Base-by-base conservation (phyloP, 2,888 invertebrate genomes). In the Latrodectus hesperus region DNA sequence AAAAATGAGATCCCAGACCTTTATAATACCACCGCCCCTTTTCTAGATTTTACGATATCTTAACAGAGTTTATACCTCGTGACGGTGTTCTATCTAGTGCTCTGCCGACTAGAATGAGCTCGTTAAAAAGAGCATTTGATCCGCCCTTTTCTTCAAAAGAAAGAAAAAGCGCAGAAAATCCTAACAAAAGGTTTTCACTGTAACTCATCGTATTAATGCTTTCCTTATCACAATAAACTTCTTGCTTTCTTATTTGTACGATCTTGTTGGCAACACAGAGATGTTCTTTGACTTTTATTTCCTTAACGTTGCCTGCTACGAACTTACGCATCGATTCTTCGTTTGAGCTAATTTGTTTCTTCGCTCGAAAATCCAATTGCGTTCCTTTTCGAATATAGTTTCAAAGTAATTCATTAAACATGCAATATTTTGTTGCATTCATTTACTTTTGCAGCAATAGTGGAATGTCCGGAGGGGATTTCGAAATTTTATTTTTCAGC, bases 271-370 rank as follows among this genome's bases (percentile, higher is more conserved):
- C 60, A 60, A 60, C 60, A 60, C 60, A 60, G n/a, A 60, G 60
- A 60, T 16, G 60, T 60, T n/a, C 12, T n/a, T 14, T 60, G 60
- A 11, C n/a, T 60, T 60, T 60, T 60, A 16, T 60, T n/a, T n/a
- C 60, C 60, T 16, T n/a, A 6, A 38, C 6, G 38, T 70, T 55
- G 49, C 49, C 80, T 80, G 10, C 4, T 14, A 68, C 17, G 60
- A 80, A 65, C 71, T 38, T 72, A 64, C 71, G 72, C 49, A 80
- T 80, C 64, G 60, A 80, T 72, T 72, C 70, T 12, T 52, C 12
- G 22, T 26, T 8, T 49, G 55, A 78, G 70, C 55, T 78, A 55
- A 16, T 14, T 64, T 10, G 17, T 64, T 64, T 64, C 16, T 64
- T 64, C 64, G 8, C 17, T 64, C 8, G 17, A n/a, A 64, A 64